phyloP scores from a whole-genome alignment of 2,113 vertebrate species.

The Corythornis vintsioides region DNA sequence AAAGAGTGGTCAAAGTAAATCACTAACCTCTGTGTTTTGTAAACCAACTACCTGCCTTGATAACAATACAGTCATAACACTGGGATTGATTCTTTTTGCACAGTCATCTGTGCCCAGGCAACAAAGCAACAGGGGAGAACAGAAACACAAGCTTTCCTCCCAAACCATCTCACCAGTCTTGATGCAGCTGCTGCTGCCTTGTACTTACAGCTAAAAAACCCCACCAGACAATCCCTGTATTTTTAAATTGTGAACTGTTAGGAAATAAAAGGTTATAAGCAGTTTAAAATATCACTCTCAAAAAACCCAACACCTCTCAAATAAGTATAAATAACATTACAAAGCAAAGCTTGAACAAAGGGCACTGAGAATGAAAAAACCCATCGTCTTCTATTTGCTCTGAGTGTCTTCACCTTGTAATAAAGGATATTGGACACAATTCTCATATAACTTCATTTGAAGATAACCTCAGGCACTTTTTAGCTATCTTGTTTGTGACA shows the following conservation, averaged over 20 bases:
- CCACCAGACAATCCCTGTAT: neutral
- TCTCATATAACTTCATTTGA: slow-evolving; percentile 75
- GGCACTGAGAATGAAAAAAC: neutral
- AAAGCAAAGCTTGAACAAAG: slow-evolving; percentile 1
- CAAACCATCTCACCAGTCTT: accelerated
- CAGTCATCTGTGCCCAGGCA: neutral
- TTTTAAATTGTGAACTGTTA: neutral
- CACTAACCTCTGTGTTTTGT: neutral
- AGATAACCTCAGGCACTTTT: slow-evolving; percentile 55
- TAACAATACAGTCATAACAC: neutral
- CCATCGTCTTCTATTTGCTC: slow-evolving; percentile 47
- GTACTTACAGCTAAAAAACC: neutral
- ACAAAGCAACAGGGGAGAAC: neutral
- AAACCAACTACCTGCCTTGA: neutral
- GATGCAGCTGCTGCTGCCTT: neutral
- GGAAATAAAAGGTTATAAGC: neutral
- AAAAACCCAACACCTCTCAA: neutral
- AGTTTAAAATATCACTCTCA: neutral
- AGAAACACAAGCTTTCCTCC: neutral
- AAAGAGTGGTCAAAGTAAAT: neutral
- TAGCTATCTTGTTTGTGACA: slow-evolving; percentile 42
- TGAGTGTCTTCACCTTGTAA: slow-evolving; percentile 55
- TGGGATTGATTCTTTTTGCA: neutral
- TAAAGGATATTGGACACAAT: slow-evolving; percentile 63
- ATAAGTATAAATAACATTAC: slow-evolving; percentile 23